Percentiles rank a stretch among this genome's conserved stretches.
phyloP scores from a whole-genome alignment of 2,797 vertebrate genomes.

The Sebastes trivittatus region DNA sequence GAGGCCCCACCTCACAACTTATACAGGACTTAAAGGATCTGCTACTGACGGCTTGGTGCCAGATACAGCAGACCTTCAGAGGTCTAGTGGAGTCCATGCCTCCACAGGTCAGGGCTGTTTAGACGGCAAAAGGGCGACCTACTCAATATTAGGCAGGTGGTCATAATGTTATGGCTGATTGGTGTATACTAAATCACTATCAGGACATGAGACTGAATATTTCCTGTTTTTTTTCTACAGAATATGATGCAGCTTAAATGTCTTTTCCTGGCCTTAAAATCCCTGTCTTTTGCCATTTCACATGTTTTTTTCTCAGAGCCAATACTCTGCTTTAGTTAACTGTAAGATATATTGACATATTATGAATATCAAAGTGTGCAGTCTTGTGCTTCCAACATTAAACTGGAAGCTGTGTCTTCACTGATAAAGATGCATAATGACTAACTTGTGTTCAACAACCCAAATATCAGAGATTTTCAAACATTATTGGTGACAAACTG shows the following conservation, averaged over 20 bases:
- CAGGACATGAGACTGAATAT: not conserved
- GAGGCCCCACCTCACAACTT: too few relatives aligned
- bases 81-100: too few relatives aligned
- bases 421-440: not conserved
- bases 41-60: too few relatives aligned
- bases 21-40: too few relatives aligned
- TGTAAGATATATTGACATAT: not conserved
- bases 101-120: too few relatives aligned
- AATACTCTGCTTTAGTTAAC: not conserved
- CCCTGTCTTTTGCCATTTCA: too few relatives aligned
- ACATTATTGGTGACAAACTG: not conserved
- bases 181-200: not conserved
- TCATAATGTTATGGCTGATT: too few relatives aligned
- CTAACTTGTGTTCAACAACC: not conserved
- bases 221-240: not conserved
- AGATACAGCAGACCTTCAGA: too few relatives aligned
- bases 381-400: not conserved
- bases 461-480: not conserved
- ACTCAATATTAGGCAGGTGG: too few relatives aligned
- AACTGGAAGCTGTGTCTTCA: not conserved
- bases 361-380: not conserved
- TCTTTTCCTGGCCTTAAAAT: not conserved
- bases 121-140: too few relatives aligned
- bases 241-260: too few relatives aligned
- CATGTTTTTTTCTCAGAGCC: too few relatives aligned